A percentile compares a stretch with the other conserved stretches of the same genome.
Evolutionary conservation across 2,888 invertebrate genomes (phyloP).

Genomic region (Mesochorus sp.): DNA sequence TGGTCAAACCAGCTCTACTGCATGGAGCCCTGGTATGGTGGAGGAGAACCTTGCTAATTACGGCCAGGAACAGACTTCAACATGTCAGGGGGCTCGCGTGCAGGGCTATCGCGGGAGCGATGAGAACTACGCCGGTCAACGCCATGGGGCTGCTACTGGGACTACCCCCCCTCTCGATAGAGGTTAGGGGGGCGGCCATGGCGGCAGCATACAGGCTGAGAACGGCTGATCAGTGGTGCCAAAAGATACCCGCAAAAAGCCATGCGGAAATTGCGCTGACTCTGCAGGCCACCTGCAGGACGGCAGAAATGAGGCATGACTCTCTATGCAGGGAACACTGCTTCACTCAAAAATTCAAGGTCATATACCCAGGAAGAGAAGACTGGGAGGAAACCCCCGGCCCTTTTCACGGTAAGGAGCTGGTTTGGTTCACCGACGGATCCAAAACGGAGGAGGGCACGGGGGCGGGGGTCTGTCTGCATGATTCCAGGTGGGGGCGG

Average conservation of each 20-base stretch:
- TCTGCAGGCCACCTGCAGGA: neutral
- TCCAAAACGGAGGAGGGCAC: neutral
- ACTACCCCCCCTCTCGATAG: slow-evolving; percentile 23
- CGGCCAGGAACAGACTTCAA: slow-evolving; percentile 18
- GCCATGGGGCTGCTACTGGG: slow-evolving; percentile 38
- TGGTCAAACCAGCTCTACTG: slow-evolving; percentile 39
- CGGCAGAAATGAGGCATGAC: neutral
- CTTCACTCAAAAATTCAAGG: neutral
- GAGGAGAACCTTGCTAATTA: slow-evolving; percentile 15
- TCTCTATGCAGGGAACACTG: too few relatives aligned
- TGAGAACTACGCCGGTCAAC: slow-evolving; percentile 26
- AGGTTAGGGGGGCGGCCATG: slow-evolving; percentile 27
- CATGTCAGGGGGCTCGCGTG: slow-evolving; percentile 48
- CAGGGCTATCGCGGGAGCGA: slow-evolving; percentile 47
- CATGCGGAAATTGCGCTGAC: neutral
- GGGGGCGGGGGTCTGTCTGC: slow-evolving; percentile 19
- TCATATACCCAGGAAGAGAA: neutral
- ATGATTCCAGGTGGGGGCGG: neutral
- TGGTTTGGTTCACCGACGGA: slow-evolving; percentile 11
- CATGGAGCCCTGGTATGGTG: slow-evolving; percentile 43
- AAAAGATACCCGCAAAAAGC: neutral
- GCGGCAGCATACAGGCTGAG: slow-evolving; percentile 61
- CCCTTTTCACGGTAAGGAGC: slow-evolving; percentile 4
- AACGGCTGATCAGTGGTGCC: neutral
- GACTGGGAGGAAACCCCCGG: neutral